Percentiles rank a stretch among this genome's conserved stretches.
Evolutionary conservation across 2,113 vertebrate species (phyloP).

Genomic region (Gambusia affinis): DNA sequence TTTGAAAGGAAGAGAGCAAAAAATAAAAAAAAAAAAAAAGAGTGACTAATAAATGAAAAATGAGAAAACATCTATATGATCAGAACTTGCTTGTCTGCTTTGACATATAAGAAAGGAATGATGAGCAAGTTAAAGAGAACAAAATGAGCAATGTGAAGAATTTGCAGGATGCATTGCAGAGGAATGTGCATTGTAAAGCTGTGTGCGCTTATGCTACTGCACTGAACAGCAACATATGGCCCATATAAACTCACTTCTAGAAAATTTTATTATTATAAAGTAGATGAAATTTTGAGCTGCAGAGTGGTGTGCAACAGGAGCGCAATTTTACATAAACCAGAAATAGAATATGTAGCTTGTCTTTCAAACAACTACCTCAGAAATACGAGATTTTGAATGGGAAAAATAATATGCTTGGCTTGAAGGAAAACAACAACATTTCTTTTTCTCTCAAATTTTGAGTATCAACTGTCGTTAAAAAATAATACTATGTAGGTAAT

Average conservation of each 20-base stretch:
- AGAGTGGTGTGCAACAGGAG: not conserved
- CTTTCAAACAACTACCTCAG: too few relatives aligned
- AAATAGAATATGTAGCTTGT: too few relatives aligned
- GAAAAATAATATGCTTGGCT: too few relatives aligned
- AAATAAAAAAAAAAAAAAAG: slow-evolving; percentile 18
- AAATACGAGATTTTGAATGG: too few relatives aligned
- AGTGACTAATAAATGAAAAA: slow-evolving; percentile 51
- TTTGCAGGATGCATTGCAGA: not conserved
- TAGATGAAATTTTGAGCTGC: not conserved
- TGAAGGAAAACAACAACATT: too few relatives aligned
- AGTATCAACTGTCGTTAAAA: too few relatives aligned
- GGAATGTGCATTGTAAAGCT: not conserved
- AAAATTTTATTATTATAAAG: not conserved
- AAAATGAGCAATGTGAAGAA: slow-evolving; percentile 19
- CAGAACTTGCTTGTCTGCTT: slow-evolving; percentile 36
- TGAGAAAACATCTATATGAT: slow-evolving; percentile 53
- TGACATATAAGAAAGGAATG: slow-evolving; percentile 38
- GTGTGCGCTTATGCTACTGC: not conserved
- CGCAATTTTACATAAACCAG: too few relatives aligned
- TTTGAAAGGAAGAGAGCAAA: slow-evolving; percentile 37
- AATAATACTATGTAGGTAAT: too few relatives aligned
- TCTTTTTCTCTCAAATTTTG: too few relatives aligned
- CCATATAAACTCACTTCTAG: not conserved
- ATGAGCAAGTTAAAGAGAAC: slow-evolving; percentile 26
- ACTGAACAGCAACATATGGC: not conserved